These are phyloP conservation scores for Sitodiplosis mosellana DNA, from an alignment of 1,140 invertebrate genomes.

Conservation along the genomic window DNA sequence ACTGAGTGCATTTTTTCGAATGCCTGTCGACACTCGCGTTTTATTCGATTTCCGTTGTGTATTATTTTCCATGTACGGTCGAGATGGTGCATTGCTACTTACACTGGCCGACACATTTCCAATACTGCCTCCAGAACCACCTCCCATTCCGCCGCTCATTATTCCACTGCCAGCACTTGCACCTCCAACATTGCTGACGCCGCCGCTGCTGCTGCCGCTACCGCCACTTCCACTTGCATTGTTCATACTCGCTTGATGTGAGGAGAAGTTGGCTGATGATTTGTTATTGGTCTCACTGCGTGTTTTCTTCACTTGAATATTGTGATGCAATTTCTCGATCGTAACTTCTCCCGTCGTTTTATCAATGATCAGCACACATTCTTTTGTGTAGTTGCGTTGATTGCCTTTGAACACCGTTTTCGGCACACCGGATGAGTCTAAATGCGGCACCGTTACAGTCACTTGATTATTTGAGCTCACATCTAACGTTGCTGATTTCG, in stretches of 20 bases:
- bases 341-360: conserved; percentile 79
- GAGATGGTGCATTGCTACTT: conserved; percentile 11
- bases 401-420: conserved; percentile 90
- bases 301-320: conserved; percentile 89
- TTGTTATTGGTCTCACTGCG: conserved; percentile 32
- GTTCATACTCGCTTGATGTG: conserved; percentile 6
- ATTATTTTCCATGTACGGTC: conserved; percentile 17
- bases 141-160: no score
- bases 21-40: conserved; percentile 25
- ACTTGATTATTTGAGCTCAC: conserved; percentile 74
- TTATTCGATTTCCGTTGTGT: conserved; percentile 21
- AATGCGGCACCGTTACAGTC: conserved; percentile 83
- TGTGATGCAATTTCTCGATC: conserved; percentile 73
- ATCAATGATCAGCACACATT: conserved; percentile 91
- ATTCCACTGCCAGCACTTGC: background rate
- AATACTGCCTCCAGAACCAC: no score
- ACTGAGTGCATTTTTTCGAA: conserved; percentile 14
- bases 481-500: conserved; percentile 74
- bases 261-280: background rate
- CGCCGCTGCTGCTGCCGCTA: conserved; percentile 3
- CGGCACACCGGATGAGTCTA: conserved; percentile 69
- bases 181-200: background rate
- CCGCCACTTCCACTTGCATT: conserved; percentile 18
- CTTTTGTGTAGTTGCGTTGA: conserved; percentile 75
- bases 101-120: conserved; percentile 5